Conservation (phyloP, 1,140 invertebrate genomes). For the Cherax destructor region DNA sequence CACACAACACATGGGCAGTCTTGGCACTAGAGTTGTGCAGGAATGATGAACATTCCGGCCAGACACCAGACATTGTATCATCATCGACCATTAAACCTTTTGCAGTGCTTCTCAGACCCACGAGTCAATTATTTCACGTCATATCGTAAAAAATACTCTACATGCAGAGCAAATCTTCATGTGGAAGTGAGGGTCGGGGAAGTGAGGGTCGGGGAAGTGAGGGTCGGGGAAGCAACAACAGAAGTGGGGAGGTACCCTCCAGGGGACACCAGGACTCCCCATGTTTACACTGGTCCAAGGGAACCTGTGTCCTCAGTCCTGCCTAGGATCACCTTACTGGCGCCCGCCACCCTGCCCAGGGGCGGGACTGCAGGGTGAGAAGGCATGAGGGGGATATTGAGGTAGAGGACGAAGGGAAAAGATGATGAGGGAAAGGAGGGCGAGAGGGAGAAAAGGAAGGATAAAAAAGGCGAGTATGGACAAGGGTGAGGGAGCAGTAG, state of each 20-base stretch:
- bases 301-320: conserved; percentile 1
- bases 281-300: neutral
- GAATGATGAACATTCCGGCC: too few species aligned
- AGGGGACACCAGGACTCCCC: neutral
- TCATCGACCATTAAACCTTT: too few species aligned
- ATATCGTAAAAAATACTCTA: too few species aligned
- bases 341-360: neutral
- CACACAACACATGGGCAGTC: too few species aligned
- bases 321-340: neutral
- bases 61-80: too few species aligned
- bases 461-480: too few species aligned
- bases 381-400: neutral
- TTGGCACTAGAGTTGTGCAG: too few species aligned
- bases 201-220: too few species aligned
- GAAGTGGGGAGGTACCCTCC: neutral
- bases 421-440: neutral
- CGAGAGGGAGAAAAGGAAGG: neutral
- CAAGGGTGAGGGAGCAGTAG: too few species aligned
- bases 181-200: neutral
- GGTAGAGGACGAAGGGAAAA: neutral
- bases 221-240: conserved; percentile 1
- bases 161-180: too few species aligned
- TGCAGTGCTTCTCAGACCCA: too few species aligned
- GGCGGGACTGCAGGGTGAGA: neutral
- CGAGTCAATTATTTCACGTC: too few species aligned